Conservation (phyloP, 1,140 invertebrate genomes). For the Saccostrea cuccullata region DNA sequence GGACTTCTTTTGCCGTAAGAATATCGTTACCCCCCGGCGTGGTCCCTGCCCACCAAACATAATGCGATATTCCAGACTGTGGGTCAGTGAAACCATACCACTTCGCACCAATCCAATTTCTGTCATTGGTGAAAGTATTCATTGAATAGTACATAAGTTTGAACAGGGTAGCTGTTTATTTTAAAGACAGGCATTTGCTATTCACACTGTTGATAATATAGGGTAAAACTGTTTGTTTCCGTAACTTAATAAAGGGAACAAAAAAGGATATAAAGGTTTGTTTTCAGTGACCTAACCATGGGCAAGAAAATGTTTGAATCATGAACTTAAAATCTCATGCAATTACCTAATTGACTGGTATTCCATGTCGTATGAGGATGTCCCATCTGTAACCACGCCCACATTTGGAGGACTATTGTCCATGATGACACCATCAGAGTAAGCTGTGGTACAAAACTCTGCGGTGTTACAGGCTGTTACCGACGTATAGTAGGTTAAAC, state of each 20-base stretch:
- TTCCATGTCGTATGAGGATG: constrained; percentile 50
- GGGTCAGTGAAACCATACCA: constrained; percentile 63
- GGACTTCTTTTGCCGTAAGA: constrained; percentile 37
- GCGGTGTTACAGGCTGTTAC: constrained; percentile 60
- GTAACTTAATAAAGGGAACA: too few species aligned
- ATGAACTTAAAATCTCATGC: too few species aligned
- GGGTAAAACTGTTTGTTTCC: too few species aligned
- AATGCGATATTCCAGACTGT: constrained; percentile 57
- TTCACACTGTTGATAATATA: too few species aligned
- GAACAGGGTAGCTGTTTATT: too few species aligned
- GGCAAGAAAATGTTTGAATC: too few species aligned
- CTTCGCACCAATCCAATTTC: constrained; percentile 59
- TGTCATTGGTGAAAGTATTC: constrained; percentile 10
- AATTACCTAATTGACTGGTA: constrained; percentile 58
- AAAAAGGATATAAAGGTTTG: too few species aligned
- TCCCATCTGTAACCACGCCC: constrained; percentile 58
- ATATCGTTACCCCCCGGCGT: constrained; percentile 57
- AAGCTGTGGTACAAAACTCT: constrained; percentile 52
- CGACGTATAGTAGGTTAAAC: constrained; percentile 56
- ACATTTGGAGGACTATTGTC: constrained; percentile 57
- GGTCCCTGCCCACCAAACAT: constrained; percentile 61
- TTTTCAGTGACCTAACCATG: too few species aligned
- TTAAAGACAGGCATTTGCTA: too few species aligned
- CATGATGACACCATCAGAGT: constrained; percentile 62
- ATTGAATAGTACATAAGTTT: too few species aligned